Evolutionary conservation across 2,888 invertebrate genomes (phyloP), one percentile per base, ranked within the genome.

Genomic region (Drosophila nigricruria): DNA sequence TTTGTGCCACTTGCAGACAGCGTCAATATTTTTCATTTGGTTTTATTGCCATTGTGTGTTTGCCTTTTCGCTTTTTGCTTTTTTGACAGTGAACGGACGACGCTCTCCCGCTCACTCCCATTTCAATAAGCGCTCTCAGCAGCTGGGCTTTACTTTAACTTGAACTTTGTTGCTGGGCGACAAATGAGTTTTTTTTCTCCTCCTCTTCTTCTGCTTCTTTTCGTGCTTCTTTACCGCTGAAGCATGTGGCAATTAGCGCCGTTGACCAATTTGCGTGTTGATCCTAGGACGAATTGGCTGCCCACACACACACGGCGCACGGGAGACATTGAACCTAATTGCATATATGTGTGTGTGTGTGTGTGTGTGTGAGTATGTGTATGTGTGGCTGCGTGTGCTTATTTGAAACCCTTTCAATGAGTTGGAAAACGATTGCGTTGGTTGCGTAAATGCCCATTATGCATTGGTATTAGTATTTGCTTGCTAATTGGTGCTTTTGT

Each of bases 401-500:
- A 57, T 75, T 69, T 75, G 45, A 49, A 69, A 49, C 23, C 27
- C 62, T 67, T 59, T 74, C 60, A 58, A 74, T 74, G 56, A 73
- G 38, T 57, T 47, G 25, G 14, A 40, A 56, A 57, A 43, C 59
- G 40, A 32, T 59, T 77, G 36, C 43, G 52, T 70, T 70, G 67
- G 52, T 79, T 79, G 79, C 79, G 77, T 79, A 79, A 79, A 79
- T 49, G 53, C 27, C 20, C 34, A 30, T 60, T 56, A 52, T 43
- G 56, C 38, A 54, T 43, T 54, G 66, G 69, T 67, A 70, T 43
- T 54, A 68, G 69, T 67, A 70, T 76, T 84, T 82, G 85, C 80
- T 82, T 88, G 38, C 85, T 81, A 84, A 85, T 85, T 85, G 73
- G 60, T 82, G 70, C 66, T 76, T 88, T 88, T 86, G 88, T 86